Evolutionary conservation across 2,888 invertebrate genomes (phyloP).

Genomic region (Crocallis elinguaria): DNA sequence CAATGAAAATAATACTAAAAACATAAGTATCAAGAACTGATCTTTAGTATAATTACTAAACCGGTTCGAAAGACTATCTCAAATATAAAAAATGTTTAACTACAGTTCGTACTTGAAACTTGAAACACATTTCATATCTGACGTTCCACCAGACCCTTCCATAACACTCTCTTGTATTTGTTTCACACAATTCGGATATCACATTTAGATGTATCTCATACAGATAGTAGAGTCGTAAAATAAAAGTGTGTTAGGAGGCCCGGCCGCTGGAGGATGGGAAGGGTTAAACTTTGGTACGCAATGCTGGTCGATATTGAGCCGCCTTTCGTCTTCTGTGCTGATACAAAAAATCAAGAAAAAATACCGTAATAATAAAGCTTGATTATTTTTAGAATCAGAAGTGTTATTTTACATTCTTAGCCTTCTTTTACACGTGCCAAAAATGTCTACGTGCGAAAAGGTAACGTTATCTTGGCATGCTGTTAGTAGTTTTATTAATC

Average conservation of each 20-base stretch:
- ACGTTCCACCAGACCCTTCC: conserved; percentile 34
- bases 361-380: not conserved
- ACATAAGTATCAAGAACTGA: too few relatives aligned
- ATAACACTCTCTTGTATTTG: conserved; percentile 42
- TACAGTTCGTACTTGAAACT: too few relatives aligned
- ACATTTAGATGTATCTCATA: conserved; percentile 65
- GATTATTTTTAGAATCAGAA: too few relatives aligned
- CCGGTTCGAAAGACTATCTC: too few relatives aligned
- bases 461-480: too few relatives aligned
- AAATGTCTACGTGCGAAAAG: too few relatives aligned
- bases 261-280: conserved; percentile 39
- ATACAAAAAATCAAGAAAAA: not conserved
- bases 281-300: conserved; percentile 43
- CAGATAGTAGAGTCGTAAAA: conserved; percentile 69
- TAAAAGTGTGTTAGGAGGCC: conserved; percentile 50
- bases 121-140: conserved; percentile 10
- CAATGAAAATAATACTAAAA: too few relatives aligned
- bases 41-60: too few relatives aligned
- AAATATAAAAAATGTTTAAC: too few relatives aligned
- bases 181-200: conserved; percentile 62
- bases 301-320: conserved; percentile 33
- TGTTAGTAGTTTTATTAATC: too few relatives aligned
- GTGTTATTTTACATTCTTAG: too few relatives aligned
- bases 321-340: not conserved
- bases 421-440: too few relatives aligned